Base-by-base conservation (phyloP, 2,797 vertebrate genomes). In the Tenualosa ilisha region DNA sequence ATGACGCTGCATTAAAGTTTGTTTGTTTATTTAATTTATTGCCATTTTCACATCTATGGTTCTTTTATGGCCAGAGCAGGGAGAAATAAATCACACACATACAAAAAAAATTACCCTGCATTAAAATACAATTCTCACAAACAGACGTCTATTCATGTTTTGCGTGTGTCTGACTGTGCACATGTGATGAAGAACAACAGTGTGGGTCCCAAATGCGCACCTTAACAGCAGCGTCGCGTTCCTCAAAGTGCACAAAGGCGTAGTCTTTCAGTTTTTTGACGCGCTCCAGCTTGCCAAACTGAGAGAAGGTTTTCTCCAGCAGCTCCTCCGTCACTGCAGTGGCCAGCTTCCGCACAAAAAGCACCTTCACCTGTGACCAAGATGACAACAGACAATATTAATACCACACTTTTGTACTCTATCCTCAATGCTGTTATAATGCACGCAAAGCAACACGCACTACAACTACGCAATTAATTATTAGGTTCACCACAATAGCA, bases 231-330 rank as follows among this genome's bases (percentile, higher is more conserved):
- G 98, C 96, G 89, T 98, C 98, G 91, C 98, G 95, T 90, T 99
- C 98, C 92, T 99, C 98, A 92, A 99, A 99, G 94, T 99, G 98
- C 89, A 99, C 98, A 92, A 99, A 99, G 6, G 98, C 98, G 86
- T 99, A 99, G 91, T 99, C 98, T 93, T 99, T 99, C 81, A 99
- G 93, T 89, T 99, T 99, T 94, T 99, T 99, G 86, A 99, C 98
- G 88, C 98, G 97, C 93, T 99, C 98, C 88, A 99, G 94, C 91
- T 99, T 99, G 88, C 98, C 98, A 92, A 99, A 99, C 92, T 98
- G 97, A 82, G 98, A 98, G 93, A 99, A 99, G 0, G 97, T 97
- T 88, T 97, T 99, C 93, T 99, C 98, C 88, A 99, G 90, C 85
- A 99, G 97, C 93, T 99, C 98, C 92, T 99, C 98, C 3, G 98